A percentile compares a stretch with the other conserved stretches of the same genome.
phyloP scores from a whole-genome alignment of 2,888 invertebrate species.

The Zonitis immaculata region DNA sequence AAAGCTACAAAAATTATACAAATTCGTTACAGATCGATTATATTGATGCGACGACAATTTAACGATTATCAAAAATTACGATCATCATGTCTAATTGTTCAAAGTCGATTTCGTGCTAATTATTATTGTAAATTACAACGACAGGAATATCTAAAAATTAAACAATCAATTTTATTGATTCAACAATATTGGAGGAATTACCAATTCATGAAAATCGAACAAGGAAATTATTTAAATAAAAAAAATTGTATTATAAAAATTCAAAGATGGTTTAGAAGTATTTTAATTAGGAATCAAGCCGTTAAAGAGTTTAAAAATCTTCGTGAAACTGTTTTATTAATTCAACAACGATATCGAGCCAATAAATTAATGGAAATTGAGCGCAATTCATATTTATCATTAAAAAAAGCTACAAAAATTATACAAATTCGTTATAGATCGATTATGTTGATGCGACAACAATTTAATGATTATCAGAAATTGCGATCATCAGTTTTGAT shows the following conservation, averaged over 20 bases:
- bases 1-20: constrained; percentile 42
- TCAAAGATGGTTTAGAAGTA: constrained; percentile 9
- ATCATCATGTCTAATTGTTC: constrained; percentile 45
- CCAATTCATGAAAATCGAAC: constrained; percentile 14
- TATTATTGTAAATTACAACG: constrained; percentile 36
- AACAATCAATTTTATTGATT: constrained; percentile 28
- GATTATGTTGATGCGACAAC: constrained; percentile 31
- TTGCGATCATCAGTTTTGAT: constrained; percentile 13
- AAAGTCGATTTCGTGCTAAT: constrained; percentile 50
- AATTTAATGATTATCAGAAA: constrained; percentile 27
- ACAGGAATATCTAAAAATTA: constrained; percentile 40
- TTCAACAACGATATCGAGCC: constrained; percentile 33
- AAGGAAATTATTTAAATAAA: constrained; percentile 22
- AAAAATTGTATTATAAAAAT: neutral
- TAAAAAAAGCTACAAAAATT: constrained; percentile 26
- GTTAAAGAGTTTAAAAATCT: constrained; percentile 26
- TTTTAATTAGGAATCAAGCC: constrained; percentile 29
- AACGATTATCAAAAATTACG: constrained; percentile 39
- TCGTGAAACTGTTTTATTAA: constrained; percentile 14
- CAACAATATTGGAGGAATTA: constrained; percentile 4
- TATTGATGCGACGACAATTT: constrained; percentile 36
- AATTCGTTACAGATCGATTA: constrained; percentile 38
- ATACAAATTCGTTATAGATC: constrained; percentile 47
- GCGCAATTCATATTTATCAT: constrained; percentile 8
- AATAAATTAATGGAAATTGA: constrained; percentile 40